Percentiles rank a stretch among this genome's conserved stretches.
These are phyloP conservation scores for Tachina fera DNA, from an alignment of 2,888 invertebrate species.

Conservation along the genomic window DNA sequence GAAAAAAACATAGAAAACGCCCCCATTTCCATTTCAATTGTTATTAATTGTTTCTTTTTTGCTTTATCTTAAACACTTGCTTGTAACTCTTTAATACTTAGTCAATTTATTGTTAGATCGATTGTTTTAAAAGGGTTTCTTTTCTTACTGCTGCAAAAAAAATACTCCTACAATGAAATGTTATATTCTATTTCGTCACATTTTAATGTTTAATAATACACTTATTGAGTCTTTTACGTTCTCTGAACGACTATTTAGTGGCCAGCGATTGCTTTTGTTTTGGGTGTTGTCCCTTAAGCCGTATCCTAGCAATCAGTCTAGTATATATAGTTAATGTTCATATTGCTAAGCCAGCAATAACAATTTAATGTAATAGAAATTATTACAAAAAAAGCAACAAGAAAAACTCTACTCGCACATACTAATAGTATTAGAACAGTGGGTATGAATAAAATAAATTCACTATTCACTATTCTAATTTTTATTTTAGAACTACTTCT, in stretches of 20 bases:
- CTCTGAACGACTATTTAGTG: constrained; percentile 73
- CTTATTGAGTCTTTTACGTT: constrained; percentile 71
- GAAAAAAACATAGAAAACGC: background rate
- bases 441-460: background rate
- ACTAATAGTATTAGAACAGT: constrained; percentile 42
- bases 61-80: background rate
- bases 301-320: constrained; percentile 80
- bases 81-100: constrained; percentile 23
- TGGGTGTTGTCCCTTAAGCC: constrained; percentile 75
- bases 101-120: constrained; percentile 23
- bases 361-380: constrained; percentile 31
- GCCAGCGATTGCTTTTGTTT: constrained; percentile 71
- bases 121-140: constrained; percentile 5
- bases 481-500: background rate
- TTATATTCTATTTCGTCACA: constrained; percentile 24
- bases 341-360: constrained; percentile 29
- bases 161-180: background rate
- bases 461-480: background rate
- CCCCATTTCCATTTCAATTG: background rate
- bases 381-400: constrained; percentile 44
- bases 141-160: background rate
- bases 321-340: constrained; percentile 62
- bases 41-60: background rate
- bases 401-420: background rate
- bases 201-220: constrained; percentile 56